A percentile compares a stretch with the other conserved stretches of the same genome.
Evolutionary conservation across 2,113 vertebrate genomes (phyloP).

Genomic region (Dicrurus megarhynchus): DNA sequence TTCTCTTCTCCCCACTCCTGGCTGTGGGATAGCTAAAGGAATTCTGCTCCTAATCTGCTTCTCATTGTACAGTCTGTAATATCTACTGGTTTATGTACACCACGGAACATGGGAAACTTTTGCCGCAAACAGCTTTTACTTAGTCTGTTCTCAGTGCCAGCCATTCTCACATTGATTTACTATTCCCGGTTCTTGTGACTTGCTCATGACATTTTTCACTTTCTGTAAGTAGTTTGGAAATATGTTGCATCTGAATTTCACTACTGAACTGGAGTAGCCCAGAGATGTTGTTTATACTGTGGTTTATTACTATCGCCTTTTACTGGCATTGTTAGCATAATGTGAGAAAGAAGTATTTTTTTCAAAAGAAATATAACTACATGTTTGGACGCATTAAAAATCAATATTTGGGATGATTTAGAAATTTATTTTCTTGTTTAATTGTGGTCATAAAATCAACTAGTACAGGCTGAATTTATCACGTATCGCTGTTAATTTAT

Average conservation of each 20-base stretch:
- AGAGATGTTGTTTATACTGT: neutral
- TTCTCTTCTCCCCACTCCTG: neutral
- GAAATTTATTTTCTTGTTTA: conserved; percentile 20
- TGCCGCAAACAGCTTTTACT: neutral
- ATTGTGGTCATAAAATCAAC: neutral
- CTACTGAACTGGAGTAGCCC: neutral
- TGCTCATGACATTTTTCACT: neutral
- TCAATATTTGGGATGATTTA: neutral
- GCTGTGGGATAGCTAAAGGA: neutral
- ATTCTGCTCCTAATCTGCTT: conserved; percentile 43
- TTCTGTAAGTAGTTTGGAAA: neutral
- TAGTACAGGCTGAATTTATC: neutral
- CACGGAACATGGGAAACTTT: conserved; percentile 5
- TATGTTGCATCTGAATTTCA: neutral
- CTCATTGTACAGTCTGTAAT: conserved; percentile 23
- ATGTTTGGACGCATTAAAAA: neutral
- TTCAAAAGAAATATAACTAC: neutral
- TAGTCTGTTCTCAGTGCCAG: neutral
- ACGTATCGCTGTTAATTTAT: neutral
- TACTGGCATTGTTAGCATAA: neutral
- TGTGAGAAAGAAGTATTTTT: neutral
- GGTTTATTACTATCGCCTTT: neutral
- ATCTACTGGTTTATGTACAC: neutral
- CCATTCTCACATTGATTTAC: neutral
- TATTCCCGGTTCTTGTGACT: neutral